A percentile compares a stretch with the other conserved stretches of the same genome.
phyloP scores from a whole-genome alignment of 92 coral and sea anemone species.

The Plumapathes pennacea region DNA sequence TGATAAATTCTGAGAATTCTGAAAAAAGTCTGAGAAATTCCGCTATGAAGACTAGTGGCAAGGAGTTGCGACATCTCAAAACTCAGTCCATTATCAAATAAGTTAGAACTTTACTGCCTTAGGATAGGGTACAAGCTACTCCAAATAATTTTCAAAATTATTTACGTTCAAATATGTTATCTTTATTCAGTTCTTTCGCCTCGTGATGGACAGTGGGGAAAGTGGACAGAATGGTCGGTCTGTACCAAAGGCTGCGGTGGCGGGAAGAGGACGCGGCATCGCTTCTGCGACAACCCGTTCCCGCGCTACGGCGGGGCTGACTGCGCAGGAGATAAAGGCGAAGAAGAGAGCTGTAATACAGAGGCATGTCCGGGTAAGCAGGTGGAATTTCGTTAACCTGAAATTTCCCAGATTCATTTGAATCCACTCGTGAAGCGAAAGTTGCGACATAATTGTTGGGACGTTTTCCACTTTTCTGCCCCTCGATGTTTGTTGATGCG shows the following conservation, averaged over 20 bases:
- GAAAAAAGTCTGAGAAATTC: too few relatives aligned
- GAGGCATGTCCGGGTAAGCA: slow-evolving; percentile 52
- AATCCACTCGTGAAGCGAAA: too few relatives aligned
- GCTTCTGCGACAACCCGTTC: slow-evolving; percentile 61
- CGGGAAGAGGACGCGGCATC: slow-evolving; percentile 47
- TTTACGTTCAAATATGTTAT: neutral
- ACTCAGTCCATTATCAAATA: neutral
- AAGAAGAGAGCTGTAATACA: slow-evolving; percentile 44
- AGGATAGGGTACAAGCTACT: too few relatives aligned
- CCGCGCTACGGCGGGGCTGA: slow-evolving; percentile 52
- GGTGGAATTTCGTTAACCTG: too few relatives aligned
- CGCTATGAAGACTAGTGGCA: too few relatives aligned
- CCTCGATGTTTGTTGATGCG: too few relatives aligned
- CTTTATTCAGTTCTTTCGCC: slow-evolving; percentile 12
- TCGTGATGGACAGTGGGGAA: slow-evolving; percentile 52
- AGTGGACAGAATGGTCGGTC: slow-evolving; percentile 60
- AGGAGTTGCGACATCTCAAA: too few relatives aligned
- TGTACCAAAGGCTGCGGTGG: slow-evolving; percentile 54
- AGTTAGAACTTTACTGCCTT: neutral
- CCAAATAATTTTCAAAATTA: too few relatives aligned
- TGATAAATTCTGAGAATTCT: too few relatives aligned
- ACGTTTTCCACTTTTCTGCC: too few relatives aligned
- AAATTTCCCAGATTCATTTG: too few relatives aligned
- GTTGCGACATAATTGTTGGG: too few relatives aligned
- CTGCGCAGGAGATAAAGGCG: slow-evolving; percentile 24